A percentile compares a stretch with the other conserved stretches of the same genome.
phyloP scores from a whole-genome alignment of 2,113 vertebrate species.

The Cyphomyrus discorhynchus region DNA sequence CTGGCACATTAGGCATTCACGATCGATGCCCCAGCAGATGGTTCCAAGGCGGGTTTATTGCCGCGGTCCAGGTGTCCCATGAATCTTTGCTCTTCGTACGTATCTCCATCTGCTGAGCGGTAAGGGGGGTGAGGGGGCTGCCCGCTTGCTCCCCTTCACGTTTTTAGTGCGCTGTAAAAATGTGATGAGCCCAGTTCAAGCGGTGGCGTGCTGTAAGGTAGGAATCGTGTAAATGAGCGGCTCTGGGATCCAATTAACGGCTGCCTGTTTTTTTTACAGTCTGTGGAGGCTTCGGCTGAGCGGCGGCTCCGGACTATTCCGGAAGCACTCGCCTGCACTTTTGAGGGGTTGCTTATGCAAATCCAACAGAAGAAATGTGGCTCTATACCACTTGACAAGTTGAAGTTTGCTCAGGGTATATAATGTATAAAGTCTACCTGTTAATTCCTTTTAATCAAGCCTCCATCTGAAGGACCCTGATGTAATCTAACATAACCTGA shows the following conservation, averaged over 20 bases:
- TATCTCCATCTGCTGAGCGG: conserved; percentile 6
- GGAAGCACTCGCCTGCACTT: background rate
- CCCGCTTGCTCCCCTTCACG: background rate
- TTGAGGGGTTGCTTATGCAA: background rate
- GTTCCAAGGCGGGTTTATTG: conserved; percentile 1
- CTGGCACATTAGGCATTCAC: background rate
- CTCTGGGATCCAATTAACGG: background rate
- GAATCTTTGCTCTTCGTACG: background rate
- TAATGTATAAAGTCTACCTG: background rate
- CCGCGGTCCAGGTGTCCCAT: background rate
- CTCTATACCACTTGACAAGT: background rate
- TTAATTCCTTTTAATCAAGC: background rate
- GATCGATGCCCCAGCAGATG: background rate
- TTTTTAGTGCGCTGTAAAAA: background rate
- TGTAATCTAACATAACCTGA: background rate
- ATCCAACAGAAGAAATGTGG: background rate
- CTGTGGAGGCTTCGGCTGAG: background rate
- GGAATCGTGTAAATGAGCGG: background rate
- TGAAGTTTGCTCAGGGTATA: background rate
- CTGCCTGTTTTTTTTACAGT: background rate
- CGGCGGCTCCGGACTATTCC: background rate
- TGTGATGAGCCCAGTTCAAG: background rate
- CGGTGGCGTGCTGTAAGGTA: background rate
- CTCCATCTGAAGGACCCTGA: background rate
- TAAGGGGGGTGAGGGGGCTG: background rate